phyloP scores from a whole-genome alignment of 2,888 invertebrate species.

The Gari tellinella region DNA sequence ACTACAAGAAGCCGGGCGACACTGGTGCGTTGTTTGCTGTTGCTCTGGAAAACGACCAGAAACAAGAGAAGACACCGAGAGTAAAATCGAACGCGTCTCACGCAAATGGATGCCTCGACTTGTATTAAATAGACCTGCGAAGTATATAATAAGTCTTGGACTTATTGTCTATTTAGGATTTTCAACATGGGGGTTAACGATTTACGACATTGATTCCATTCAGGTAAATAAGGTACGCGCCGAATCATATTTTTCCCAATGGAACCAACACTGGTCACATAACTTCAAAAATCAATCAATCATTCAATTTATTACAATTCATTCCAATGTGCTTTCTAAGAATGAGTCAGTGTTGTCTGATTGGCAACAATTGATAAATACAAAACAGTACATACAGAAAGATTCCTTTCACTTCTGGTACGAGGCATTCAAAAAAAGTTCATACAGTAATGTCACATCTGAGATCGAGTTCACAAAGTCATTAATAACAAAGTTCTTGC shows the following conservation, averaged over 20 bases:
- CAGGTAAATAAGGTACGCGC: conserved; percentile 32
- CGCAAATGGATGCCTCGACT: conserved; percentile 30
- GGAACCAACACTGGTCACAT: conserved; percentile 23
- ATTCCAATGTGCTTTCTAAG: conserved; percentile 21
- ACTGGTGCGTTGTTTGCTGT: conserved; percentile 41
- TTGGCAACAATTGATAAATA: conserved; percentile 23
- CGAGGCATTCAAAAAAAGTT: conserved; percentile 11
- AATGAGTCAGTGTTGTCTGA: conserved; percentile 20
- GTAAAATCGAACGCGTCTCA: conserved; percentile 27
- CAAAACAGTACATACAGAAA: conserved; percentile 16
- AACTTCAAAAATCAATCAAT: conserved; percentile 26
- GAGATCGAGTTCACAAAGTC: conserved; percentile 14
- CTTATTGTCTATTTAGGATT: conserved; percentile 17
- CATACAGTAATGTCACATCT: conserved; percentile 21
- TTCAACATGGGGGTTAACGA: conserved; percentile 22
- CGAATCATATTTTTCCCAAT: conserved; percentile 33
- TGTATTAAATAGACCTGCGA: conserved; percentile 18
- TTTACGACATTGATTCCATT: conserved; percentile 26
- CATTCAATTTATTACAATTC: conserved; percentile 23
- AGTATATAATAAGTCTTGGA: conserved; percentile 10
- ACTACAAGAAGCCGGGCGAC: conserved; percentile 16
- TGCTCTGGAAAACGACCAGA: conserved; percentile 41
- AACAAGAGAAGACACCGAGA: conserved; percentile 37
- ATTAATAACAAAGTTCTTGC: conserved; percentile 11
- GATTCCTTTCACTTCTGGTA: conserved; percentile 23